phyloP scores from a whole-genome alignment of 2,113 vertebrate genomes.

The Ramphastos sulfuratus region DNA sequence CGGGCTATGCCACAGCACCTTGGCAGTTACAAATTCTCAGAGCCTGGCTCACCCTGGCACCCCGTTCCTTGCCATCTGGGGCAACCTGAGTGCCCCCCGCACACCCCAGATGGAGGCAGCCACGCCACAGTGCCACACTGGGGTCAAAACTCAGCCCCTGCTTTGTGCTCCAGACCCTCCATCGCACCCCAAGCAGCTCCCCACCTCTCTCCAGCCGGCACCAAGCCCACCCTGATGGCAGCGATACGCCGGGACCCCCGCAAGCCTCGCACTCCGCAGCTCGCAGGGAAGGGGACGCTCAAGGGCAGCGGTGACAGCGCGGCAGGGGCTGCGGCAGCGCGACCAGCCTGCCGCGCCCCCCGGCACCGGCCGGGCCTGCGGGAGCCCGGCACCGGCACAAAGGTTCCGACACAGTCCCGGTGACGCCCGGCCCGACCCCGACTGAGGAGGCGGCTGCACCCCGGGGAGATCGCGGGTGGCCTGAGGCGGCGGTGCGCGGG shows the following conservation, averaged over 20 bases:
- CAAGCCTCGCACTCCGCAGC: neutral
- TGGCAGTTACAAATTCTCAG: neutral
- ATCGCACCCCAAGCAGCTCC: neutral
- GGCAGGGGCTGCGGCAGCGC: neutral
- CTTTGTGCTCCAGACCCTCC: neutral
- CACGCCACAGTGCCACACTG: accelerated
- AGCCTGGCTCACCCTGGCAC: accelerated
- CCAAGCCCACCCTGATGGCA: neutral
- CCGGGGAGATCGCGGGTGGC: no score
- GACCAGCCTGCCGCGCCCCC: neutral
- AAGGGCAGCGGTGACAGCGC: neutral
- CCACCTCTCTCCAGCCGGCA: neutral
- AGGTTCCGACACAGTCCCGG: neutral
- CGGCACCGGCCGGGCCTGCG: neutral
- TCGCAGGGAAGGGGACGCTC: neutral
- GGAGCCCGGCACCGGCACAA: neutral
- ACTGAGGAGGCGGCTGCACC: neutral
- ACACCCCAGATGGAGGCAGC: accelerated
- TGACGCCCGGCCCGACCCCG: neutral
- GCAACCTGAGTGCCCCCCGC: accelerated
- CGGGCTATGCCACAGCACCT: neutral
- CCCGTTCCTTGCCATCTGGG: accelerated
- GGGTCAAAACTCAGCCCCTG: neutral
- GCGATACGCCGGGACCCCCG: neutral
- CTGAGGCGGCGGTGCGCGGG: neutral